A percentile compares a stretch with the other conserved stretches of the same genome.
phyloP scores from a whole-genome alignment of 2,888 invertebrate genomes.

The Drosophila leonis region DNA sequence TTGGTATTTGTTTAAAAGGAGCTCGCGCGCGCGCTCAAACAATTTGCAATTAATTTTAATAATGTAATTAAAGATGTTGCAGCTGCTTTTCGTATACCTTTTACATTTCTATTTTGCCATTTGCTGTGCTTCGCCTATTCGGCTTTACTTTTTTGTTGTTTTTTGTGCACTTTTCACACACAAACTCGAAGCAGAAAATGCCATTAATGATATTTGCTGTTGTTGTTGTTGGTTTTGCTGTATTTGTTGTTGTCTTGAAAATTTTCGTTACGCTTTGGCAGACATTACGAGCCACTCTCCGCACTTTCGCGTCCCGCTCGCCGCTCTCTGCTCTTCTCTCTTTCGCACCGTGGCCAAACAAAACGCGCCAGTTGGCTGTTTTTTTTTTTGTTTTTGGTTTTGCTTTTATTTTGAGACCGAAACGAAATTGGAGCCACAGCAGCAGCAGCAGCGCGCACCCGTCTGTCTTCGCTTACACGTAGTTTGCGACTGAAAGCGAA shows the following conservation, averaged over 20 bases:
- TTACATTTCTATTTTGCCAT: constrained; percentile 58
- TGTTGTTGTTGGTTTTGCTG: constrained; percentile 35
- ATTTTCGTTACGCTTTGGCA: constrained; percentile 79
- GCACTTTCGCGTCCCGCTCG: constrained; percentile 56
- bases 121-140: constrained; percentile 32
- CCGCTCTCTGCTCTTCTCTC: constrained; percentile 12
- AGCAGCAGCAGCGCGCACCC: constrained; percentile 39
- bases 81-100: constrained; percentile 63
- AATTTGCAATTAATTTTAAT: constrained; percentile 40
- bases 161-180: constrained; percentile 76
- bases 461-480: constrained; percentile 74
- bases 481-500: constrained; percentile 69
- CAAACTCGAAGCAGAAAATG: constrained; percentile 76
- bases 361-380: constrained; percentile 31
- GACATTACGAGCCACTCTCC: constrained; percentile 79
- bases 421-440: constrained; percentile 47
- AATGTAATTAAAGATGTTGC: constrained; percentile 29
- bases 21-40: constrained; percentile 19
- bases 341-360: constrained; percentile 21
- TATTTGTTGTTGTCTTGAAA: constrained; percentile 51
- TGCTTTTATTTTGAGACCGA: constrained; percentile 46
- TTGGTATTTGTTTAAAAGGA: neutral
- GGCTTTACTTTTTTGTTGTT: constrained; percentile 50
- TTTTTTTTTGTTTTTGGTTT: constrained; percentile 10
- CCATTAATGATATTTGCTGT: constrained; percentile 70